Conservation (phyloP, 2,797 vertebrate genomes). For the Siniperca undulata region DNA sequence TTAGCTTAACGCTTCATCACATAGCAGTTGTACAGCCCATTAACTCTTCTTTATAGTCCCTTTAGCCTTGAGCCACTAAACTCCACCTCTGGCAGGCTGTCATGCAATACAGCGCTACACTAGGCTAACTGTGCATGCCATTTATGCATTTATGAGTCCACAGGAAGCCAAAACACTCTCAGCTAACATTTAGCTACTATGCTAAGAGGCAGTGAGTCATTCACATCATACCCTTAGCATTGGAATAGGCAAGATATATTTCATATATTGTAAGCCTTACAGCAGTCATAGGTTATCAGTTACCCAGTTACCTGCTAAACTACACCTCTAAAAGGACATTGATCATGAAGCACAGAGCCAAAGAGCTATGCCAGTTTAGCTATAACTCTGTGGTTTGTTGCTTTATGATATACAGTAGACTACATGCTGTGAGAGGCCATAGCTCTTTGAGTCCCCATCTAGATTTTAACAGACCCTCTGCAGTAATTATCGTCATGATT, state of each 20-base stretch:
- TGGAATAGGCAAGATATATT: slow-evolving; percentile 41
- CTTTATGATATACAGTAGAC: slow-evolving; percentile 56
- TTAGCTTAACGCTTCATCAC: slow-evolving; percentile 80
- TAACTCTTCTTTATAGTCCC: slow-evolving; percentile 82
- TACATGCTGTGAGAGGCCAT: slow-evolving; percentile 26
- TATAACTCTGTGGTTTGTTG: slow-evolving; percentile 63
- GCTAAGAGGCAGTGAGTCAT: slow-evolving; percentile 59
- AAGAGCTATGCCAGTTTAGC: slow-evolving; percentile 22
- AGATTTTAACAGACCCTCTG: slow-evolving; percentile 20
- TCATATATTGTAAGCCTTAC: slow-evolving; percentile 42
- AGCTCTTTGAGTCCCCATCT: slow-evolving; percentile 27
- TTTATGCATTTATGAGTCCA: slow-evolving; percentile 75
- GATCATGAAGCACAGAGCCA: slow-evolving; percentile 59
- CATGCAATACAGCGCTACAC: slow-evolving; percentile 55
- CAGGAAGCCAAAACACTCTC: slow-evolving; percentile 66
- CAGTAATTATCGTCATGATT: slow-evolving; percentile 21
- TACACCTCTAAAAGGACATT: slow-evolving; percentile 62
- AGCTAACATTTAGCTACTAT: slow-evolving; percentile 68
- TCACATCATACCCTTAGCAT: slow-evolving; percentile 33
- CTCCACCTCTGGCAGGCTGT: slow-evolving; percentile 73
- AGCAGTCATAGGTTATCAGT: slow-evolving; percentile 69
- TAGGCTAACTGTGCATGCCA: slow-evolving; percentile 71
- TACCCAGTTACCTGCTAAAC: slow-evolving; percentile 74
- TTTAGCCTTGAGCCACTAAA: slow-evolving; percentile 83
- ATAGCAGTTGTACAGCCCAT: slow-evolving; percentile 80